phyloP scores from a whole-genome alignment of 2,113 vertebrate species.

The Balaenoptera acutorostrata region DNA sequence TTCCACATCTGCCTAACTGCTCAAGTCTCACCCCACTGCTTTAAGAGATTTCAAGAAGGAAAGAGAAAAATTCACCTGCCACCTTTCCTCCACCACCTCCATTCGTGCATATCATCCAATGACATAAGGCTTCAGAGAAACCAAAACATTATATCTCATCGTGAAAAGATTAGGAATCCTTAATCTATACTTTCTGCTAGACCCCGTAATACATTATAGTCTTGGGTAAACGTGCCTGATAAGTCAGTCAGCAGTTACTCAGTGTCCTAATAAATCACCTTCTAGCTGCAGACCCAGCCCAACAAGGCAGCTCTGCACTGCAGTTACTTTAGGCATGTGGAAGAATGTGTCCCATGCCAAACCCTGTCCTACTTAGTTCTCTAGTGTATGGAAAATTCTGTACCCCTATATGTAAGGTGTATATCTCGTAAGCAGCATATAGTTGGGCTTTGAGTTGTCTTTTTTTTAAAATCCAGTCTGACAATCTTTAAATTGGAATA shows the following conservation, averaged over 20 bases:
- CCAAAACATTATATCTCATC: neutral
- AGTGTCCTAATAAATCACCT: neutral
- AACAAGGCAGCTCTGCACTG: neutral
- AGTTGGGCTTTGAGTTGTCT: neutral
- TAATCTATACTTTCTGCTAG: neutral
- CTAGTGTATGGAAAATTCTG: neutral
- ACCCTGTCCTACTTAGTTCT: neutral
- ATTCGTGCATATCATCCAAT: neutral
- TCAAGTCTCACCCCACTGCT: neutral
- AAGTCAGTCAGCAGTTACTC: neutral
- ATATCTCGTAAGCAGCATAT: neutral
- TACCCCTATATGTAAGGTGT: neutral
- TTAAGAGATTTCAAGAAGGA: neutral
- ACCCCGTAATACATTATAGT: neutral
- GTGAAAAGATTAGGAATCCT: neutral
- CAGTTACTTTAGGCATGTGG: neutral
- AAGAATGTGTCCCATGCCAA: neutral
- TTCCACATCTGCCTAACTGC: neutral
- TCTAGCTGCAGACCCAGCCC: neutral
- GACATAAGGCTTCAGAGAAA: neutral
- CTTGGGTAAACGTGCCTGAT: neutral
- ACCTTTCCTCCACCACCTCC: neutral
- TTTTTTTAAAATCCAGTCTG: neutral
- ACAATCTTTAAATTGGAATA: neutral
- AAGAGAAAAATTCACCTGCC: neutral